Conservation (phyloP, 2,113 vertebrate genomes). For the Oryzias woworae region DNA sequence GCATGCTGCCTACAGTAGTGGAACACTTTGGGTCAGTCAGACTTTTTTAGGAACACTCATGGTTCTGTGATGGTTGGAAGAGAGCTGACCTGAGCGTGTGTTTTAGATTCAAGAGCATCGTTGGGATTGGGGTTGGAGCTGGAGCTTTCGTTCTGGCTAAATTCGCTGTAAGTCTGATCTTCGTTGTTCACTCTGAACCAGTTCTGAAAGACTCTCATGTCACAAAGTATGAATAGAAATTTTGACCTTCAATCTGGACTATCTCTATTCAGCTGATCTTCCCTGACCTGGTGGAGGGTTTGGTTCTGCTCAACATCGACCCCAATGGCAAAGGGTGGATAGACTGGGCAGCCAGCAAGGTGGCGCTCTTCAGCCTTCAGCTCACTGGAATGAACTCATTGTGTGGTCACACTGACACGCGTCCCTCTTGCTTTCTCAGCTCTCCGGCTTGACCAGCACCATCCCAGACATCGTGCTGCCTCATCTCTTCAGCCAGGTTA, state of each 20-base stretch:
- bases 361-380: slow-evolving; percentile 24
- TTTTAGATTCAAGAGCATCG: slow-evolving; percentile 92
- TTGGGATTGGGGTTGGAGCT: slow-evolving; percentile 94
- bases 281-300: slow-evolving; percentile 91
- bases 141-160: slow-evolving; percentile 94
- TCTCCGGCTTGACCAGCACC: slow-evolving; percentile 91
- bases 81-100: no score
- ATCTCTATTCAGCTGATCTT: slow-evolving; percentile 84
- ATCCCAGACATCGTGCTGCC: slow-evolving; percentile 88
- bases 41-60: background rate
- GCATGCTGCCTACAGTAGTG: slow-evolving; percentile 93
- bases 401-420: accelerated
- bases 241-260: background rate
- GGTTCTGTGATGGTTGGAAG: background rate
- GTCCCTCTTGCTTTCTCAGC: slow-evolving; percentile 39
- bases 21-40: slow-evolving; percentile 93
- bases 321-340: slow-evolving; percentile 98
- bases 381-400: background rate
- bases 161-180: slow-evolving; percentile 85
- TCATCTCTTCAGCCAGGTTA: slow-evolving; percentile 97
- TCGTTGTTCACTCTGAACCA: background rate
- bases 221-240: no score
- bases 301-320: slow-evolving; percentile 96
- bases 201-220: background rate
- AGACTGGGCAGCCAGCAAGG: slow-evolving; percentile 97